Percentiles rank a stretch among this genome's conserved stretches.
Conservation (phyloP, 1,140 invertebrate genomes). For the Scaptodrosophila lebanonensis region DNA sequence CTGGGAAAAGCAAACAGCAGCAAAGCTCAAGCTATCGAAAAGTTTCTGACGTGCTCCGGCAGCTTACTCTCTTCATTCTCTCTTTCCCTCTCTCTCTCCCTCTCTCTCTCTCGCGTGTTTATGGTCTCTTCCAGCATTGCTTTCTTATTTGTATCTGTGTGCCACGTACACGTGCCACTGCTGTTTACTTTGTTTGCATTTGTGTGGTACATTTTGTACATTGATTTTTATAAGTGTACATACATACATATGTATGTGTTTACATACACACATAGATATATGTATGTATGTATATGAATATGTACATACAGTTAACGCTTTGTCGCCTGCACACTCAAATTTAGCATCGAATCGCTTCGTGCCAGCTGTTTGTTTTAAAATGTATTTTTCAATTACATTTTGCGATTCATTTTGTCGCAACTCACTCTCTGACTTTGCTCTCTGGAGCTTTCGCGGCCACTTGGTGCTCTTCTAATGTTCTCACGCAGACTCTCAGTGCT, state of each 20-base stretch:
- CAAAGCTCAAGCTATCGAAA: constrained; percentile 32
- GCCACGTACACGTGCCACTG: constrained; percentile 44
- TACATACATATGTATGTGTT: neutral
- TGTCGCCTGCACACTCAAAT: neutral
- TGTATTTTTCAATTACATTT: constrained; percentile 3
- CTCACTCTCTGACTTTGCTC: constrained; percentile 4
- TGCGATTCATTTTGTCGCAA: constrained; percentile 13
- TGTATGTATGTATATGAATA: too few species aligned
- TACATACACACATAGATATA: too few species aligned
- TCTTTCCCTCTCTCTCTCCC: neutral
- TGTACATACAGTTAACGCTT: too few species aligned
- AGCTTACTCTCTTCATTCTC: constrained; percentile 5
- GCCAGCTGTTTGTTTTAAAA: constrained; percentile 15
- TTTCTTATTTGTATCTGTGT: constrained; percentile 1
- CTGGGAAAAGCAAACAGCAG: constrained; percentile 27
- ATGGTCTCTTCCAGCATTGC: constrained; percentile 37
- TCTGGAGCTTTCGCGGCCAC: neutral
- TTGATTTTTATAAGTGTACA: constrained; percentile 36
- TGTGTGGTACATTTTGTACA: constrained; percentile 53
- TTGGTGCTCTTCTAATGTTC: constrained; percentile 1
- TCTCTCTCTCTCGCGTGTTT: constrained; percentile 13
- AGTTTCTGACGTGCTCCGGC: constrained; percentile 4
- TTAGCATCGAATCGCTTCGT: constrained; percentile 14
- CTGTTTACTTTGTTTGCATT: constrained; percentile 26
- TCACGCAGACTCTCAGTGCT: constrained; percentile 17